phyloP scores from a whole-genome alignment of 2,888 invertebrate species.

The Agapostemon virescens region DNA sequence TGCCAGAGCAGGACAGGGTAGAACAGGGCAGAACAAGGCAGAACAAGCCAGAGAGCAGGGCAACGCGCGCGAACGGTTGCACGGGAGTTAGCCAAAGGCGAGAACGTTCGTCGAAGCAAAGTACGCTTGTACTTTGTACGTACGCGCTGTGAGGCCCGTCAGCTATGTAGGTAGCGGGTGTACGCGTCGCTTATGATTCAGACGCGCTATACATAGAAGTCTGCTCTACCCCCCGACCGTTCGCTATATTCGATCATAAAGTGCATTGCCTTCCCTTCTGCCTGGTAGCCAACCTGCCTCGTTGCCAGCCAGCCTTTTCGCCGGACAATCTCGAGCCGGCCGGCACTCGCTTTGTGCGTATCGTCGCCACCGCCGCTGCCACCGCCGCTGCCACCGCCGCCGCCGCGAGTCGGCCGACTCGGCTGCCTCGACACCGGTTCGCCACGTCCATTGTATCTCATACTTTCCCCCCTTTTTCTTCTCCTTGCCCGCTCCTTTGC shows the following conservation, averaged over 20 bases:
- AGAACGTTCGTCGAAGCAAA: slow-evolving; percentile 25
- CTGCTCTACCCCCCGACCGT: slow-evolving; percentile 61
- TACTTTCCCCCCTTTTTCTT: slow-evolving; percentile 13
- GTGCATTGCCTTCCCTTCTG: slow-evolving; percentile 70
- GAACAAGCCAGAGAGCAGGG: not conserved
- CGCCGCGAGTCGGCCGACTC: slow-evolving; percentile 59
- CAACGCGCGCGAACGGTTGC: slow-evolving; percentile 8
- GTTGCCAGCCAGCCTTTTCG: slow-evolving; percentile 51
- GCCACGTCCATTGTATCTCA: slow-evolving; percentile 27
- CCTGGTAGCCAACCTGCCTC: slow-evolving; percentile 28
- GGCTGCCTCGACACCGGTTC: slow-evolving; percentile 36
- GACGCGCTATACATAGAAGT: slow-evolving; percentile 70
- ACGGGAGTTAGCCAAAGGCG: not conserved
- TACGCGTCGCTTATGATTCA: slow-evolving; percentile 67
- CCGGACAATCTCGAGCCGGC: slow-evolving; percentile 56
- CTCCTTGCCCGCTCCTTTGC: not conserved
- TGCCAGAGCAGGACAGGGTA: not conserved
- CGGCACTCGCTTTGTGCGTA: slow-evolving; percentile 57
- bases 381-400: no score
- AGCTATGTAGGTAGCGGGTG: slow-evolving; percentile 36
- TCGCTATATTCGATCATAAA: slow-evolving; percentile 73
- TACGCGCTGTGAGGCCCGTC: slow-evolving; percentile 15
- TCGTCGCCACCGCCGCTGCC: no score
- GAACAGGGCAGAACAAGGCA: not conserved
- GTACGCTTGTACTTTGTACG: slow-evolving; percentile 17